phyloP scores from a whole-genome alignment of 2,888 invertebrate species.

The Periphyllus acericola region DNA sequence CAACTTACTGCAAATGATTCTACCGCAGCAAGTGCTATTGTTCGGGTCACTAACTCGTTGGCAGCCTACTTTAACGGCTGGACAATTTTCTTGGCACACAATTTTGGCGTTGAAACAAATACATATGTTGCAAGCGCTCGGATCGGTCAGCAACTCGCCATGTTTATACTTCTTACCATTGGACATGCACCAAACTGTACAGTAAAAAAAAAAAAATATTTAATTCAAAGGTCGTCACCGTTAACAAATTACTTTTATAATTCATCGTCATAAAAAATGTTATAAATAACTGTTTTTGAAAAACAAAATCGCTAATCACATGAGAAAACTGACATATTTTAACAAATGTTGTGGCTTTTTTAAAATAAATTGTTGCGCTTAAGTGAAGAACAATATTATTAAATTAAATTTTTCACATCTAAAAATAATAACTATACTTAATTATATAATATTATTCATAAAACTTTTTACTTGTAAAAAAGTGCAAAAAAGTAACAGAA shows the following conservation, averaged over 20 bases:
- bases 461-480: too few relatives aligned
- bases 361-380: too few relatives aligned
- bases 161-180: slow-evolving; percentile 70
- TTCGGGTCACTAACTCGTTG: slow-evolving; percentile 65
- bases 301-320: too few relatives aligned
- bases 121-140: slow-evolving; percentile 71
- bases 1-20: slow-evolving; percentile 70
- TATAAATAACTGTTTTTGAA: background rate
- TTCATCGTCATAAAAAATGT: background rate
- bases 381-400: too few relatives aligned
- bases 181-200: slow-evolving; percentile 67
- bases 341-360: too few relatives aligned
- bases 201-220: slow-evolving; percentile 19
- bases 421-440: too few relatives aligned
- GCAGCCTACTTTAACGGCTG: slow-evolving; percentile 70
- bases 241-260: background rate
- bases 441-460: too few relatives aligned
- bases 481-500: too few relatives aligned
- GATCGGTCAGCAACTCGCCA: slow-evolving; percentile 70
- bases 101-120: slow-evolving; percentile 73
- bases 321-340: too few relatives aligned
- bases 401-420: too few relatives aligned
- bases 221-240: background rate
- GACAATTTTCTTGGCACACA: slow-evolving; percentile 72
- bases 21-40: slow-evolving; percentile 69